Percentiles rank a stretch among this genome's conserved stretches.
Conservation (phyloP, 1,140 invertebrate genomes). For the Neuroterus valhalla region DNA sequence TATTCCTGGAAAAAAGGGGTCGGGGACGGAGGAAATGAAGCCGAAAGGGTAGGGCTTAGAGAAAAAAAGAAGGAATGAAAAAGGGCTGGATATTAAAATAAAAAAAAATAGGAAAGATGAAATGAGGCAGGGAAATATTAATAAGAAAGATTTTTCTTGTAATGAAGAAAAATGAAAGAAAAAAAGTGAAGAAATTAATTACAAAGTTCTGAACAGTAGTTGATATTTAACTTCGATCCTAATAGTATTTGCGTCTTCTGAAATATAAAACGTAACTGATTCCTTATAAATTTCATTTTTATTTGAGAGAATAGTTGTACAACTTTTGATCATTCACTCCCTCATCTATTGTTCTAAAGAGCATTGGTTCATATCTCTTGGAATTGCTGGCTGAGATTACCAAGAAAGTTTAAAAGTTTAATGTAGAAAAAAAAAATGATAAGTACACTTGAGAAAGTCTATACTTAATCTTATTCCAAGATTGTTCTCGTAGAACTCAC, state of each 20-base stretch:
- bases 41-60: conserved; percentile 15
- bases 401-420: neutral
- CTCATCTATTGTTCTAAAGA: conserved; percentile 10
- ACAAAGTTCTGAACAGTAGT: neutral
- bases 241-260: neutral
- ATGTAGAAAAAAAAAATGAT: neutral
- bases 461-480: conserved; percentile 29
- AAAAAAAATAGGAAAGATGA: conserved; percentile 4
- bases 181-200: neutral
- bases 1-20: neutral
- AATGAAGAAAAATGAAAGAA: neutral
- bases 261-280: too few relatives aligned
- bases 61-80: neutral
- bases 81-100: neutral
- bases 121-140: neutral
- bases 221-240: conserved; percentile 9
- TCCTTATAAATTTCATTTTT: neutral
- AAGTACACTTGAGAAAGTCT: conserved; percentile 9
- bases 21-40: conserved; percentile 23
- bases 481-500: neutral
- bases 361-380: neutral
- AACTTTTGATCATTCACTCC: conserved; percentile 21
- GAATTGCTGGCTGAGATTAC: neutral
- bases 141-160: neutral
- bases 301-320: neutral